Evolutionary conservation across 37 sponge, comb jelly and placozoan species (phyloP), one percentile per base, ranked within the genome.

Genomic region (Spongilla lacustris): DNA sequence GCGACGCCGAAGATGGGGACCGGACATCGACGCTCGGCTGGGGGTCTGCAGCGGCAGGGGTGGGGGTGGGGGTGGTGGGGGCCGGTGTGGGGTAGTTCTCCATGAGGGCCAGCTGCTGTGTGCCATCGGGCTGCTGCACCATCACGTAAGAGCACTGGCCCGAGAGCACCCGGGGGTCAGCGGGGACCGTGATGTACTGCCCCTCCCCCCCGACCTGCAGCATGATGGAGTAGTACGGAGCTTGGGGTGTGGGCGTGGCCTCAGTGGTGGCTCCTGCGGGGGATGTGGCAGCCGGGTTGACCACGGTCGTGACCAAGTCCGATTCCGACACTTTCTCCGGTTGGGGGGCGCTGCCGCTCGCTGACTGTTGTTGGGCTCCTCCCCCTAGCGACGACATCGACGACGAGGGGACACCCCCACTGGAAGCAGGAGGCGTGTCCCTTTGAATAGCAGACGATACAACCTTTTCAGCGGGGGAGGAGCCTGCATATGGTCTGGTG

Each of bases 81-180:
- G 31, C 31, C 41, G 32, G 27, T 4, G 67, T 22, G 24, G 87
- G 58, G 67, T 33, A 76, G 73, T 91, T 94, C 34, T 91, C 92
- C 41, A 94, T 69, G 36, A 94, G 74, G 26, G 83, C 91, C 9
- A 94, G 76, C 79, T 90, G 89, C 17, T 68, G 30, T 4, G 79
- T 48, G 0, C 95, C 95, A 31, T 85, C 86, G 21, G 77, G 48
- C 41, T 85, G 91, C 71, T 91, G 95, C 9, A 94, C 70, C 49
- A 89, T 58, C 26, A 87, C 91, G 67, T 93, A 93, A 12, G 91
- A 89, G 79, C 66, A 93, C 71, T 93, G 87, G 0, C 91, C 91
- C 32, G 76, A 84, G 71, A 91, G 66, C 12, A 91, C 86, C 2
- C 91, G 50, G 24, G 91, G 87, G 71, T 91, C 91, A 24, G 91